Conservation (phyloP, 2,797 vertebrate species). For the Rhodeus uyekii region DNA sequence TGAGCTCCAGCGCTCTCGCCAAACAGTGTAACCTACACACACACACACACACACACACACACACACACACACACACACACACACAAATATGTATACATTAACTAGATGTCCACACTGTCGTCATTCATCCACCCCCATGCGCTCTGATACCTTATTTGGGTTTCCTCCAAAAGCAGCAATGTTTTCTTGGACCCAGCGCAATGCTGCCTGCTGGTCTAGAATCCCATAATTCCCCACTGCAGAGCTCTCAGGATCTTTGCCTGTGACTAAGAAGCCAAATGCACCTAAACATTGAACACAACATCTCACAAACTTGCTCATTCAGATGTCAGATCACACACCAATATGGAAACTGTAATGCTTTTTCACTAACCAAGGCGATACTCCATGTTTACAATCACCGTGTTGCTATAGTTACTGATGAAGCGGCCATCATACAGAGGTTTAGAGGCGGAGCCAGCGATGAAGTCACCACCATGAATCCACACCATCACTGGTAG, state of each 20-base stretch:
- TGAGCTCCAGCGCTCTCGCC: constrained; percentile 81
- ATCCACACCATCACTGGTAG: constrained; percentile 82
- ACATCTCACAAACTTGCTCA: background rate
- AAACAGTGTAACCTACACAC: constrained; percentile 75
- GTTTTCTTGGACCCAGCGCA: constrained; percentile 78
- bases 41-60: background rate
- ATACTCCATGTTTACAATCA: constrained; percentile 78
- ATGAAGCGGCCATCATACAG: constrained; percentile 80
- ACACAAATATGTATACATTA: background rate
- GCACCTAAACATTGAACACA: constrained; percentile 67
- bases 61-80: constrained; percentile 9
- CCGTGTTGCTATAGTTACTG: constrained; percentile 74
- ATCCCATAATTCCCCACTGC: constrained; percentile 79
- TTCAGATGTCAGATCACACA: background rate
- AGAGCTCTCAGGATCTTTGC: constrained; percentile 67
- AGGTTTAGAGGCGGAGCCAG: constrained; percentile 77
- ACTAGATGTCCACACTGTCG: background rate
- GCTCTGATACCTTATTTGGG: constrained; percentile 68
- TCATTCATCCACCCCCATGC: background rate
- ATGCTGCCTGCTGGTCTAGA: constrained; percentile 79
- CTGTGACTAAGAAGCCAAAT: constrained; percentile 80
- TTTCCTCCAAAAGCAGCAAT: constrained; percentile 77
- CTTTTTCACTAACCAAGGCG: constrained; percentile 70
- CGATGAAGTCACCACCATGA: constrained; percentile 80
- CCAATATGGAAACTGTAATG: background rate